phyloP scores from a whole-genome alignment of 2,113 vertebrate genomes.

The Tauraco erythrolophus region DNA sequence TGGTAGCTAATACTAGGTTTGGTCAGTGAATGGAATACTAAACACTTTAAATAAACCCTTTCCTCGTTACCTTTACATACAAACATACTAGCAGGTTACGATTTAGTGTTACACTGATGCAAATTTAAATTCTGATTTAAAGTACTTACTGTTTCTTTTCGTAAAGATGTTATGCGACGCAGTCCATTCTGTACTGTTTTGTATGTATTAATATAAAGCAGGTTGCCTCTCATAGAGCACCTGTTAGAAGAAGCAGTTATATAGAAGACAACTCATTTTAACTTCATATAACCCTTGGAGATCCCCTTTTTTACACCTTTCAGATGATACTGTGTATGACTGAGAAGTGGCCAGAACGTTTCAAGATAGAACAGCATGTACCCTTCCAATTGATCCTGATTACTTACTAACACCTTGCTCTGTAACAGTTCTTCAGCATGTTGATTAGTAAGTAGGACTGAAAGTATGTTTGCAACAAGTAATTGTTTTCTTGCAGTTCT shows the following conservation, averaged over 20 bases:
- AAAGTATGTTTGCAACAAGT: background rate
- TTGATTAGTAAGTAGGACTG: background rate
- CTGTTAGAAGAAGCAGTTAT: background rate
- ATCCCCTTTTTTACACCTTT: background rate
- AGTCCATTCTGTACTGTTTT: background rate
- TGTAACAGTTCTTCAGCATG: background rate
- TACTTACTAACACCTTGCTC: background rate
- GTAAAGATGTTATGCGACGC: background rate
- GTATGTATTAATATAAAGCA: background rate
- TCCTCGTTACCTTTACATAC: background rate
- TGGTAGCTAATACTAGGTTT: background rate
- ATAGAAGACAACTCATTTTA: background rate
- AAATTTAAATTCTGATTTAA: background rate
- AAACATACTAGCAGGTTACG: background rate
- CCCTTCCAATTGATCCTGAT: background rate
- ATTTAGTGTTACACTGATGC: accelerated
- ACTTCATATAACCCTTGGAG: background rate
- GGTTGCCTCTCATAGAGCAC: background rate
- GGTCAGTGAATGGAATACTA: background rate
- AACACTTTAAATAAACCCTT: background rate
- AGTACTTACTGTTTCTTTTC: background rate
- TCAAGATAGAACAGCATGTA: accelerated
- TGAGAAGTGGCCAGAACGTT: background rate
- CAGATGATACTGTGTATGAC: background rate
- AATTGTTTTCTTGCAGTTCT: background rate